phyloP scores from a whole-genome alignment of 1,140 invertebrate species.

The Anagrus nilaparvatae region DNA sequence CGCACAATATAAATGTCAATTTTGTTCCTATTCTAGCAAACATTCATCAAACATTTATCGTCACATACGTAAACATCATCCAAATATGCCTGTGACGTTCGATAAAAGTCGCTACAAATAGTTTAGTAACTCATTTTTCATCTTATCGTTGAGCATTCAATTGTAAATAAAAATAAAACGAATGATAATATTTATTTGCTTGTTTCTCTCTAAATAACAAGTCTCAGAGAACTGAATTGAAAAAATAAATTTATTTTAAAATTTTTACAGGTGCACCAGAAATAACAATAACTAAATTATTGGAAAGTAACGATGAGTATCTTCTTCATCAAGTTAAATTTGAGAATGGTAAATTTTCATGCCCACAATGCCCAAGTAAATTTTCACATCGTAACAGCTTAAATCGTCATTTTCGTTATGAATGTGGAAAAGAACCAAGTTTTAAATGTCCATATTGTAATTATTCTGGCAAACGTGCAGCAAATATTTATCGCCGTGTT shows the following conservation, averaged over 20 bases:
- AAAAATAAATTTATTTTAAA: no score
- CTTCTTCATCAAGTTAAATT: no score
- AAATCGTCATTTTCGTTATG: conserved; percentile 21
- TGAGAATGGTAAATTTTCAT: no score
- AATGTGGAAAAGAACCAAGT: conserved; percentile 44
- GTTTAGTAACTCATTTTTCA: background rate
- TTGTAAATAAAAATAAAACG: no score
- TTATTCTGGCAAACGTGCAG: conserved; percentile 15
- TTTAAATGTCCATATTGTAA: conserved; percentile 42
- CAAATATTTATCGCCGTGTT: conserved; percentile 20
- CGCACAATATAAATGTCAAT: conserved; percentile 23
- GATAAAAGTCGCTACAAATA: background rate
- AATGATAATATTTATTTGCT: no score
- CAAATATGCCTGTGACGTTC: background rate
- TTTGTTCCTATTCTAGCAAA: background rate
- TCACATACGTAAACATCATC: background rate
- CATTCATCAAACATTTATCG: background rate
- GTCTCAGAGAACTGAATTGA: no score
- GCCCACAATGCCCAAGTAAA: background rate
- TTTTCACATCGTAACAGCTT: conserved; percentile 4
- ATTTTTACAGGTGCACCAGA: no score
- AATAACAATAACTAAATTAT: no score
- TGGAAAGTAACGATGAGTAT: no score
- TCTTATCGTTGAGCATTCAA: no score
- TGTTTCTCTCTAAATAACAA: no score